A percentile compares a stretch with the other conserved stretches of the same genome.
Evolutionary conservation across 2,797 vertebrate species (phyloP).

Genomic region (Acestrorhynchus altus): DNA sequence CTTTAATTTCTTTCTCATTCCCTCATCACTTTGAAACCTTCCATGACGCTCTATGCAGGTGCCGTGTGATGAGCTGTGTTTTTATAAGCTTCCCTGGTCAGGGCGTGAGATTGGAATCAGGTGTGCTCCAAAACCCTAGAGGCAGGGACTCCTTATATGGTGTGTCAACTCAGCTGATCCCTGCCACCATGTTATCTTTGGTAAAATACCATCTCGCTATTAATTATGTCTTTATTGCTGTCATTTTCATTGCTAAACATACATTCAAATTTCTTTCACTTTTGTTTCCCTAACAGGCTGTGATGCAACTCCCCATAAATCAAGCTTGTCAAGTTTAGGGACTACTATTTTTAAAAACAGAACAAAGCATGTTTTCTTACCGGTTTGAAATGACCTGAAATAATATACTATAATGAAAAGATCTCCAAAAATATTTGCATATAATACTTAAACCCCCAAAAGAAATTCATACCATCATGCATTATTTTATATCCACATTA

Average conservation of each 20-base stretch:
- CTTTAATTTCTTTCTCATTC: background rate
- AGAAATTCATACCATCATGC: too few species aligned
- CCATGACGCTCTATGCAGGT: conserved; percentile 4
- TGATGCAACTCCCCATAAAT: background rate
- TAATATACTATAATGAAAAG: too few species aligned
- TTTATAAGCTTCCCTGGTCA: conserved; percentile 32
- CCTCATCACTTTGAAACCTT: conserved; percentile 19
- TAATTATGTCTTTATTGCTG: conserved; percentile 22
- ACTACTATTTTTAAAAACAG: too few species aligned
- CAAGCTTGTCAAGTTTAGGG: too few species aligned
- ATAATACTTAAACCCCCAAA: too few species aligned
- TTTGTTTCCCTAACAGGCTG: conserved; percentile 8
- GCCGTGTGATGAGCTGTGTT: conserved; percentile 21
- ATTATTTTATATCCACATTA: too few species aligned
- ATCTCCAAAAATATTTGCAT: too few species aligned
- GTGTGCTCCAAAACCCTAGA: conserved; percentile 34
- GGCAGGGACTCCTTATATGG: conserved; percentile 27
- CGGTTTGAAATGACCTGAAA: too few species aligned
- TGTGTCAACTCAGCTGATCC: conserved; percentile 4
- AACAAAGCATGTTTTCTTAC: too few species aligned
- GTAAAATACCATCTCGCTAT: background rate
- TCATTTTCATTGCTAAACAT: conserved; percentile 3
- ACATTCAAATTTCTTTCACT: conserved; percentile 2
- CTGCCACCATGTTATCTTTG: conserved; percentile 35
- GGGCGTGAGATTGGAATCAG: conserved; percentile 41